Evolutionary conservation across 2,113 vertebrate species (phyloP).

Genomic region (Triplophysa siluroides): DNA sequence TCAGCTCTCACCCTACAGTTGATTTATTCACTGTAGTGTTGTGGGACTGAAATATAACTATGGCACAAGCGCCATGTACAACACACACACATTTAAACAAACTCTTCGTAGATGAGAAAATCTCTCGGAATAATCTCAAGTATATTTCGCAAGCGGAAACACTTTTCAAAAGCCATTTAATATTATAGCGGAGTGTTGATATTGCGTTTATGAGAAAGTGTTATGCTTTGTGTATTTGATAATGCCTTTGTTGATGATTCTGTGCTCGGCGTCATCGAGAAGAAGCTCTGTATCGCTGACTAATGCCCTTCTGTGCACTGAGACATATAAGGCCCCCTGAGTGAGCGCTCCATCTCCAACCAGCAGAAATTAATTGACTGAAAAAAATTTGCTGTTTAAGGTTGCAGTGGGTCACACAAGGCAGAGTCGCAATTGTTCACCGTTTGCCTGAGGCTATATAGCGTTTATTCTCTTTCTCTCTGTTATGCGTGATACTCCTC

Average conservation of each 20-base stretch:
- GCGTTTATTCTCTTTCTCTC: conserved; percentile 56
- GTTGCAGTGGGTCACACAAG: conserved; percentile 78
- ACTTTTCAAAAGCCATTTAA: conserved; percentile 30
- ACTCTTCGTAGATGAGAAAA: not conserved
- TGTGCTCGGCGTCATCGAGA: conserved; percentile 19
- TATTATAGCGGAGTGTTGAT: conserved; percentile 21
- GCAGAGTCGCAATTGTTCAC: conserved; percentile 78
- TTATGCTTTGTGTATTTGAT: conserved; percentile 40
- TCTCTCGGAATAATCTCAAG: not conserved
- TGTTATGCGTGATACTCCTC: conserved; percentile 24
- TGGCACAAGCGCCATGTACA: not conserved
- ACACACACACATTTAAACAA: not conserved
- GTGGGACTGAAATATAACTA: conserved; percentile 22
- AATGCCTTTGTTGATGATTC: conserved; percentile 43
- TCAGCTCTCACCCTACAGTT: conserved; percentile 5
- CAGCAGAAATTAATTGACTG: conserved; percentile 83
- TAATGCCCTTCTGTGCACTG: conserved; percentile 41
- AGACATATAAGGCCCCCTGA: conserved; percentile 36
- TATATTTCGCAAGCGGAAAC: conserved; percentile 14
- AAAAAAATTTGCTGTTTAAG: conserved; percentile 79
- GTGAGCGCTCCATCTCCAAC: conserved; percentile 66
- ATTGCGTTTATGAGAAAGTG: conserved; percentile 30
- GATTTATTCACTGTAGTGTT: conserved; percentile 9
- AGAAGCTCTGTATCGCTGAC: conserved; percentile 40
- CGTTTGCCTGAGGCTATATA: conserved; percentile 77